Evolutionary conservation across 2,888 invertebrate genomes (phyloP), one percentile per base, ranked within the genome.

Genomic region (Cenopis cana): DNA sequence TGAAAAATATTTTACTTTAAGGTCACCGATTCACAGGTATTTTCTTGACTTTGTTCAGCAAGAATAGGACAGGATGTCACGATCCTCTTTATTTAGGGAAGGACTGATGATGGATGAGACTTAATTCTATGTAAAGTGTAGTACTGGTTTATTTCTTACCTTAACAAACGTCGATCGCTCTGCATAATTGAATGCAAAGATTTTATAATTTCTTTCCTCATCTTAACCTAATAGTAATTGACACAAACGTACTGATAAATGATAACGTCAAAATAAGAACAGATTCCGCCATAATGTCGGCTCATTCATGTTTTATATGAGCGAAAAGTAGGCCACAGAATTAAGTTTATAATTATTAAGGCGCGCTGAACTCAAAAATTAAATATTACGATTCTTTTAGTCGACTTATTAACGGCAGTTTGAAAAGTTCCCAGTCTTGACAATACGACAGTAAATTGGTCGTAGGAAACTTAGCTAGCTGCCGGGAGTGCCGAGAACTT

Each of bases 371-470:
- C 24, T 24, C 46, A 60, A 60, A 60, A 46, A n/a, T 60, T 60
- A 24, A 60, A 24, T 11, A 60, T 46, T 60, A 60, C 41, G 38
- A 4, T 20, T 38, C 41, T 59, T 59, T 59, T 59, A 59, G 18
- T 41, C 38, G 14, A 20, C 41, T 46, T 59, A 24, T 59, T 52
- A 12, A 50, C 64, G 11, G 17, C 64, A 24, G 50, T 54, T 64
- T 24, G 52, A 50, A 14, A 64, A 64, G 65, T 55, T 65, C 18
- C 54, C 64, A 55, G 41, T 18, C 57, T 29, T 64, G 57, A 65
- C 64, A 69, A 59, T 59, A 64, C 50, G 64, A 52, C 38, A 33
- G 57, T 61, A 68, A 68, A 68, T 54, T 57, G 57, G 64, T 46
- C 57, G 50, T 29, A 33, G 57, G 57, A 52, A 69, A 69, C 57